Conservation (phyloP, 2,888 invertebrate genomes). For the Nesidiocoris tenuis region DNA sequence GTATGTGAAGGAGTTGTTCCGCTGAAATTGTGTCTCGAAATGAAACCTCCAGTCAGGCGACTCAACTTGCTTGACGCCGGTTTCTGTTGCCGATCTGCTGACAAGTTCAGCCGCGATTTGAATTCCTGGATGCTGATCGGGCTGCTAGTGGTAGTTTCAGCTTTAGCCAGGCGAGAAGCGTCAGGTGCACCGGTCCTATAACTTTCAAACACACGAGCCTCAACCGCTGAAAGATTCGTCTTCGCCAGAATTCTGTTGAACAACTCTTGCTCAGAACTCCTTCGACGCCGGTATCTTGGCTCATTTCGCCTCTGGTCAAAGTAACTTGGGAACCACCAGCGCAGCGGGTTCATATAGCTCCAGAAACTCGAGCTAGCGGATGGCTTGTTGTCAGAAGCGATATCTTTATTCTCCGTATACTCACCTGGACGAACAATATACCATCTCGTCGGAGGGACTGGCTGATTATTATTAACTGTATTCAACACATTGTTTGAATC, state of each 20-base stretch:
- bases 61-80: slow-evolving; percentile 13
- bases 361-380: slow-evolving; percentile 36
- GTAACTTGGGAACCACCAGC: slow-evolving; percentile 44
- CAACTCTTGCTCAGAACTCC: slow-evolving; percentile 23
- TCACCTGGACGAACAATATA: slow-evolving; percentile 38
- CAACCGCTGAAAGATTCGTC: slow-evolving; percentile 7
- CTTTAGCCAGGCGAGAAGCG: neutral
- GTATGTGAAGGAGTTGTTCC: slow-evolving; percentile 7
- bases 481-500: slow-evolving; percentile 22
- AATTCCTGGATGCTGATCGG: slow-evolving; percentile 40
- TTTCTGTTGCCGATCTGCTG: slow-evolving; percentile 1
- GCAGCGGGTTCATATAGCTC: slow-evolving; percentile 39
- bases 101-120: slow-evolving; percentile 36
- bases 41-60: slow-evolving; percentile 43
- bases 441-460: slow-evolving; percentile 6
- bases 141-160: slow-evolving; percentile 17
- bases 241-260: slow-evolving; percentile 19
- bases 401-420: slow-evolving; percentile 39
- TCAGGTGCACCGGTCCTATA: neutral
- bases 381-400: slow-evolving; percentile 33
- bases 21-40: slow-evolving; percentile 1
- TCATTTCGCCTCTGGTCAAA: slow-evolving; percentile 41
- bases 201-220: slow-evolving; percentile 2
- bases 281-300: slow-evolving; percentile 29
- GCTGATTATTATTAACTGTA: neutral